Evolutionary conservation across 1,140 invertebrate species (phyloP).

Genomic region (Lepidotrigona ventralis): DNA sequence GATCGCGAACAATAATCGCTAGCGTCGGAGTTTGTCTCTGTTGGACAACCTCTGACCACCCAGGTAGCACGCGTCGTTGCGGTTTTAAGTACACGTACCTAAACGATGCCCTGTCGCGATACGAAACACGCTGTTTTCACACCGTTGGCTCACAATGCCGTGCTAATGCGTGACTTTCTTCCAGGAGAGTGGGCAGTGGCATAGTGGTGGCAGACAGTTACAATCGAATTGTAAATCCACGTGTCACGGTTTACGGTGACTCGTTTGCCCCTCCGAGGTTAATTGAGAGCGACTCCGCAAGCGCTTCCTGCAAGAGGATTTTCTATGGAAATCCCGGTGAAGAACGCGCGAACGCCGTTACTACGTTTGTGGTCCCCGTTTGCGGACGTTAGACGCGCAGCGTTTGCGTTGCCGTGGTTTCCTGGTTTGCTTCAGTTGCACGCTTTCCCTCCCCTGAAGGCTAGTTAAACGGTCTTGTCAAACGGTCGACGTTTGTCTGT

Average conservation of each 20-base stretch:
- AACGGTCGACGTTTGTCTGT: too few species aligned
- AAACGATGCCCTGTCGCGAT: constrained; percentile 31
- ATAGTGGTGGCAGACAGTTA: constrained; percentile 25
- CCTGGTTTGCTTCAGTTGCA: neutral
- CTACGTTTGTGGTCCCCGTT: neutral
- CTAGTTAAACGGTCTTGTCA: neutral
- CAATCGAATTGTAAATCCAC: constrained; percentile 48
- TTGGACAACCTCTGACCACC: constrained; percentile 42
- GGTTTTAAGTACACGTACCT: constrained; percentile 44
- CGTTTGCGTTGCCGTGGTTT: neutral
- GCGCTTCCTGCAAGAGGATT: neutral
- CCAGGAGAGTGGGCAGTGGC: constrained; percentile 30
- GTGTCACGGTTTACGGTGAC: constrained; percentile 16
- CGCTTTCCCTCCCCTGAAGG: neutral
- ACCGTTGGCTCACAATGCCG: constrained; percentile 39
- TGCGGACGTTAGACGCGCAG: neutral
- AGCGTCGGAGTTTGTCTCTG: too few species aligned
- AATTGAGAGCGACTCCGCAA: constrained; percentile 27
- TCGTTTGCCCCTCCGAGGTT: constrained; percentile 14
- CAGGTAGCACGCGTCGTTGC: constrained; percentile 28
- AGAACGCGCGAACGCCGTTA: neutral
- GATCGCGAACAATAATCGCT: too few species aligned
- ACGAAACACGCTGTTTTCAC: constrained; percentile 41
- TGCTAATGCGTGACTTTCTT: constrained; percentile 35
- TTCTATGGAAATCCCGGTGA: neutral